Conservation (phyloP, 1,140 invertebrate species). For the Drosophila subobscura region DNA sequence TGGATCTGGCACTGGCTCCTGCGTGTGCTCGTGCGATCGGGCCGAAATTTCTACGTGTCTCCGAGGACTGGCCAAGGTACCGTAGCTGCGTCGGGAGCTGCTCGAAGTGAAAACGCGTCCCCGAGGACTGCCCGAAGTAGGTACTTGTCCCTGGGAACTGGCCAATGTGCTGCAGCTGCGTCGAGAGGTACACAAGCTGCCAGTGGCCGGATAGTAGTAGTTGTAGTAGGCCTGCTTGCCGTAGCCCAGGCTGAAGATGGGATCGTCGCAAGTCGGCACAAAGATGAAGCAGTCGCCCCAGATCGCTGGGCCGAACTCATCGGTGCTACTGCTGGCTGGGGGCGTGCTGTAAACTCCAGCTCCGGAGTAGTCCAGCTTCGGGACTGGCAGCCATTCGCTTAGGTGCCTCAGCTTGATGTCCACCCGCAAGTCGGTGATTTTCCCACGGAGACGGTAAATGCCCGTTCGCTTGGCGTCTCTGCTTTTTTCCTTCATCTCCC, state of each 20-base stretch:
- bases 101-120: no score
- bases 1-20: not conserved
- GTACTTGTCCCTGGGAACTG: no score
- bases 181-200: no score
- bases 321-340: not conserved
- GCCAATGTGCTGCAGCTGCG: no score
- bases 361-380: constrained; percentile 66
- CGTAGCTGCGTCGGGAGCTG: no score
- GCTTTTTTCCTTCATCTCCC: not conserved
- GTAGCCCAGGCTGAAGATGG: constrained; percentile 36
- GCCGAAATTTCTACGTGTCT: no score
- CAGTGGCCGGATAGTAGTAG: constrained; percentile 38
- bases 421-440: constrained; percentile 84
- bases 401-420: constrained; percentile 68
- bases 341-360: constrained; percentile 3
- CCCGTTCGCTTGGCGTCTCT: constrained; percentile 82
- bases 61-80: not conserved
- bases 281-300: constrained; percentile 56
- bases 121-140: no score
- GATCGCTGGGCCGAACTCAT: not conserved
- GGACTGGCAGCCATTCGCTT: constrained; percentile 72
- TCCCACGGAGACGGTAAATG: constrained; percentile 84
- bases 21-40: not conserved
- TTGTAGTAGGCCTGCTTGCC: constrained; percentile 29
- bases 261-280: constrained; percentile 46